A percentile compares a stretch with the other conserved stretches of the same genome.
Evolutionary conservation across 1,140 invertebrate genomes (phyloP).

Genomic region (Heliconius nattereri): DNA sequence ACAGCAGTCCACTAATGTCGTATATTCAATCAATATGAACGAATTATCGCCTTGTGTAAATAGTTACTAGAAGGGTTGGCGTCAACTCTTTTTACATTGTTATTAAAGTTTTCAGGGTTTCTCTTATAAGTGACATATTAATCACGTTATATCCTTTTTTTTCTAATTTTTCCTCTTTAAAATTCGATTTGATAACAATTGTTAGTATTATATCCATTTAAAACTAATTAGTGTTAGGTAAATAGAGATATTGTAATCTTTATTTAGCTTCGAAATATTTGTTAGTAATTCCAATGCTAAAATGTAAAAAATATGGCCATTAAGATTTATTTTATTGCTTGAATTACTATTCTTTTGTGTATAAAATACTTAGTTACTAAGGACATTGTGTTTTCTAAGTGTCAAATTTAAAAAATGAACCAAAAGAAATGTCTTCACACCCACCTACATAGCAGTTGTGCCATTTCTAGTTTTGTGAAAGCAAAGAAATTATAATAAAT

Average conservation of each 20-base stretch:
- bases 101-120: neutral
- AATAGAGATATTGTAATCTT: neutral
- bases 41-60: neutral
- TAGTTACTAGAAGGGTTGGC: neutral
- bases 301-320: neutral
- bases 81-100: neutral
- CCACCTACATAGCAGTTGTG: too few relatives aligned
- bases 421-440: too few relatives aligned
- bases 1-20: conserved; percentile 20
- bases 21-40: neutral
- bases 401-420: too few relatives aligned
- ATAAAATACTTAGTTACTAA: too few relatives aligned
- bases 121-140: neutral
- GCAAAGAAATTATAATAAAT: too few relatives aligned
- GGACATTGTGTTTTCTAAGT: too few relatives aligned
- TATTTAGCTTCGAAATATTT: neutral
- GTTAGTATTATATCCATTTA: neutral
- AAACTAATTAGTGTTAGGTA: conserved; percentile 5
- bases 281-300: neutral
- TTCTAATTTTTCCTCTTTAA: neutral
- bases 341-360: too few relatives aligned
- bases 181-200: conserved; percentile 11
- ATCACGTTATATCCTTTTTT: neutral
- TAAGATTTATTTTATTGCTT: too few relatives aligned
- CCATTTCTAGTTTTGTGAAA: too few relatives aligned